phyloP scores from a whole-genome alignment of 1,140 invertebrate species.

The Anastrepha obliqua region DNA sequence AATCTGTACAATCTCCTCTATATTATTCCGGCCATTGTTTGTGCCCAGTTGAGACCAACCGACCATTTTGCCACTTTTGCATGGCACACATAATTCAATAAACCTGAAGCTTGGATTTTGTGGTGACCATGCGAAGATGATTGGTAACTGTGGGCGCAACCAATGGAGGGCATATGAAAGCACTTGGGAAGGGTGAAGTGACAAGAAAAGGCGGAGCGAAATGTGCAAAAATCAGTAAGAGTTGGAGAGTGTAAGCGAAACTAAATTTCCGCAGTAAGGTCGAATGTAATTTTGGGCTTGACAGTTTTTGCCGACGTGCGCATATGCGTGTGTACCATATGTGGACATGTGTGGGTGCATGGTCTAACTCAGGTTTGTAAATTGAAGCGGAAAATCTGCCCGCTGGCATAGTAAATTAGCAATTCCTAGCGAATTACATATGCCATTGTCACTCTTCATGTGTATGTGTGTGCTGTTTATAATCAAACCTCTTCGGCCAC shows the following conservation, averaged over 20 bases:
- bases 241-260: background rate
- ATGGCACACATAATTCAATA: background rate
- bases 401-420: slow-evolving; percentile 44
- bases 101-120: slow-evolving; percentile 6
- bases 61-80: slow-evolving; percentile 2
- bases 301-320: background rate
- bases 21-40: slow-evolving; percentile 2
- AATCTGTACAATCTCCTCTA: background rate
- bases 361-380: background rate
- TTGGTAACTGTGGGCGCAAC: background rate
- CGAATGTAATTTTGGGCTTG: background rate
- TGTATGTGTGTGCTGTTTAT: background rate
- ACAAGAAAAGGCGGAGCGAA: background rate
- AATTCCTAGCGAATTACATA: slow-evolving; percentile 37
- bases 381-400: slow-evolving; percentile 36
- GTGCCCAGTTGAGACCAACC: background rate
- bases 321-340: background rate
- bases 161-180: background rate
- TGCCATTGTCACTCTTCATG: background rate
- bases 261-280: background rate
- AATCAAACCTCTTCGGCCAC: slow-evolving; percentile 17
- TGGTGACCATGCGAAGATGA: slow-evolving; percentile 31
- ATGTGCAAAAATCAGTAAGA: background rate
- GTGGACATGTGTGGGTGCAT: background rate
- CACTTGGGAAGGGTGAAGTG: background rate